Base-by-base conservation (phyloP, 2,888 invertebrate species). In the Selenia dentaria region DNA sequence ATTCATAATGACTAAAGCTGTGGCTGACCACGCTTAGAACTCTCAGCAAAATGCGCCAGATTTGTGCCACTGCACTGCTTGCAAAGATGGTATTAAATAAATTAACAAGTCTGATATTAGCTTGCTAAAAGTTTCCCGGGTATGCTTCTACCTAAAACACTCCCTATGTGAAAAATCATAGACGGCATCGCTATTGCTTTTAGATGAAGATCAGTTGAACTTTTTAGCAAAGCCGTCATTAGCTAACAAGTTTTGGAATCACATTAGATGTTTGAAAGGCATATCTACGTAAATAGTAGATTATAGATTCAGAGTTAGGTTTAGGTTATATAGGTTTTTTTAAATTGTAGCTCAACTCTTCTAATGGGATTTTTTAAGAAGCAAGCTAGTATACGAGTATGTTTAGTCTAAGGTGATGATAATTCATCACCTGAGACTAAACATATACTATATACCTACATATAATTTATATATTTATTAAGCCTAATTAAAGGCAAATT, bases 51-150 rank as follows among this genome's bases (percentile, higher is more conserved):
- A 42, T 57, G 46, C 36, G 12, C 12, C 33, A 25, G 34, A 33
- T 42, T 44, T 24, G 45, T 40, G 35, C 36, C 31, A 10, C 20
- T 24, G 24, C 26, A 26, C 27, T 38, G 43, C 37, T 35, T 48
- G 48, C 43, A 46, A 47, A 51, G 51, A 53, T 49, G 28, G 37
- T 39, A 51, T 52, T 52, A 54, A 42, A 31, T 47, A 48, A 51
- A 53, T 49, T 51, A 55, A 37, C 35, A 47, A 45, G 44, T 36
- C 25, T 24, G 32, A 26, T 8, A 47, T 49, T 37, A 48, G 40
- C 11, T 36, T 37, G 42, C 36, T 38, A 31, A 48, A 48, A 48
- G 29, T 40, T 50, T 50, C 10, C 28, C 16, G 16, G 31, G 25
- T 34, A 28, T 33, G 33, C 25, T 6, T 25, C 25, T 26, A 8